phyloP scores from a whole-genome alignment of 2,888 invertebrate species.

The Clistopyga incitator region DNA sequence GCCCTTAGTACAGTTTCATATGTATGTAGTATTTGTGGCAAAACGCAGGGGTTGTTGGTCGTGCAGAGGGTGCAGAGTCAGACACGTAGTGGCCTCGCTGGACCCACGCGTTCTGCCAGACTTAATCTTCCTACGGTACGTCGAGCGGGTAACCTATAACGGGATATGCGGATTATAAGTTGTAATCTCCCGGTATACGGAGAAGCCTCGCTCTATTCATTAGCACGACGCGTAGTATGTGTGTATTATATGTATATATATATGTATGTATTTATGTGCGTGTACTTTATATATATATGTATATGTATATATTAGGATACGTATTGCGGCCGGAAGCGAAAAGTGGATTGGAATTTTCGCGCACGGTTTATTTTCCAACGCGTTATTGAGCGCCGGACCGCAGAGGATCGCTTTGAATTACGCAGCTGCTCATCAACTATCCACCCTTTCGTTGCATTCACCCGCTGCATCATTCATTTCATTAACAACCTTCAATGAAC shows the following conservation, averaged over 20 bases:
- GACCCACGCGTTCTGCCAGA: slow-evolving; percentile 54
- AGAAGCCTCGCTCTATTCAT: slow-evolving; percentile 65
- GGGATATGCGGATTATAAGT: slow-evolving; percentile 80
- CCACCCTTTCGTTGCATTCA: slow-evolving; percentile 26
- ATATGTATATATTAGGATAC: slow-evolving; percentile 18
- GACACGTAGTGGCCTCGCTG: slow-evolving; percentile 28
- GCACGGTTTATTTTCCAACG: slow-evolving; percentile 50
- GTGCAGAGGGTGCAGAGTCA: slow-evolving; percentile 66
- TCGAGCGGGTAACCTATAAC: slow-evolving; percentile 78
- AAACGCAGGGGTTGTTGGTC: slow-evolving; percentile 49
- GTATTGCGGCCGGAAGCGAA: slow-evolving; percentile 67
- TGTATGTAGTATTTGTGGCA: slow-evolving; percentile 45
- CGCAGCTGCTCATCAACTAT: neutral
- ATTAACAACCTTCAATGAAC: neutral
- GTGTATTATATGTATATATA: slow-evolving; percentile 1
- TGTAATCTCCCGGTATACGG: slow-evolving; percentile 75
- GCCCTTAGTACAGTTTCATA: slow-evolving; percentile 33
- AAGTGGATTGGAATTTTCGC: slow-evolving; percentile 71
- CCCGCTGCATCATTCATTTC: slow-evolving; percentile 24
- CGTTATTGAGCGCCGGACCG: slow-evolving; percentile 43
- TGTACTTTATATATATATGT: no score
- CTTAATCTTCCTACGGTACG: slow-evolving; percentile 78
- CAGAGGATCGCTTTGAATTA: slow-evolving; percentile 48
- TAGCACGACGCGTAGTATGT: slow-evolving; percentile 58
- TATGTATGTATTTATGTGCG: no score